These are phyloP conservation scores for Drosophila suzukii DNA, from an alignment of 1,140 invertebrate species.

Conservation along the genomic window DNA sequence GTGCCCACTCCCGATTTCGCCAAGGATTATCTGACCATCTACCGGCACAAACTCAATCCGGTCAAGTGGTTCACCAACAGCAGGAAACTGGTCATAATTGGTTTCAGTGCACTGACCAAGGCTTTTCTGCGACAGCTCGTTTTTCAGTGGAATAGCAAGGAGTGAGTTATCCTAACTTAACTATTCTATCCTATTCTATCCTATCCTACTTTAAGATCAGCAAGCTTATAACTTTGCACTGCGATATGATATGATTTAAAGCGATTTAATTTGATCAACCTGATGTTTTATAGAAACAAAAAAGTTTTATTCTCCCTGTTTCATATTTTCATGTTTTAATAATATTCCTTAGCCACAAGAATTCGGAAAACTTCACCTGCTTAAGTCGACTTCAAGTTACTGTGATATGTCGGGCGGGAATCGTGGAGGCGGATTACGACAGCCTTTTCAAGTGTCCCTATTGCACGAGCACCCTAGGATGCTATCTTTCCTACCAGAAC, in stretches of 20 bases:
- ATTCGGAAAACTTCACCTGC: constrained; percentile 54
- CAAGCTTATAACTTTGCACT: neutral
- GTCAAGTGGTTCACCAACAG: constrained; percentile 55
- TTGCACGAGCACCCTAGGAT: constrained; percentile 17
- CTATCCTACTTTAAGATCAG: no score
- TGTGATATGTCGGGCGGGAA: constrained; percentile 48
- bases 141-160: constrained; percentile 66
- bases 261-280: no score
- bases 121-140: constrained; percentile 65
- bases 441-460: constrained; percentile 52
- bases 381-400: constrained; percentile 50
- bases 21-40: constrained; percentile 45
- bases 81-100: constrained; percentile 59
- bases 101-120: constrained; percentile 41
- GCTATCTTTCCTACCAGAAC: constrained; percentile 49
- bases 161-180: constrained; percentile 29
- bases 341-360: constrained; percentile 28
- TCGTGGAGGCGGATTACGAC: constrained; percentile 70
- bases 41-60: constrained; percentile 58
- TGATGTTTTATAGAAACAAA: no score
- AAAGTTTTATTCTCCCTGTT: no score
- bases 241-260: neutral
- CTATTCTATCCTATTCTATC: no score
- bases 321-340: neutral
- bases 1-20: constrained; percentile 22